These are phyloP conservation scores for Leguminivora glycinivorella DNA, from an alignment of 1,140 invertebrate species.

Conservation along the genomic window DNA sequence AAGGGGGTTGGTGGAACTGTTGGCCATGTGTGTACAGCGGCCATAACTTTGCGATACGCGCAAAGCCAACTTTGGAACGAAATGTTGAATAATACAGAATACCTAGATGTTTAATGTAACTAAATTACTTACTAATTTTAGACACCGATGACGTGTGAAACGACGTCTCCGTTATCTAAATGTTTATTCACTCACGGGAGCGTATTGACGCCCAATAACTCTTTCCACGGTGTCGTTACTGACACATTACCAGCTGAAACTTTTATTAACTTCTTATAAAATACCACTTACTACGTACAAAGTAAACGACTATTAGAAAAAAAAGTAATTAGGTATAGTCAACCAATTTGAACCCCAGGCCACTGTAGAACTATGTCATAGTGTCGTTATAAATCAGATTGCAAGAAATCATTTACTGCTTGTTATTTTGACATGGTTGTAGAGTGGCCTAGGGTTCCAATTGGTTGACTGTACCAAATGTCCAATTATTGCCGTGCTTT, in stretches of 20 bases:
- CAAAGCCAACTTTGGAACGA: too few relatives aligned
- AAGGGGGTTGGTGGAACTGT: too few relatives aligned
- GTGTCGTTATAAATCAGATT: too few relatives aligned
- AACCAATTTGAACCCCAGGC: too few relatives aligned
- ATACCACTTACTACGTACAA: constrained; percentile 32
- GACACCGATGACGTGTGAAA: constrained; percentile 16
- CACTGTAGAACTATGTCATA: too few relatives aligned
- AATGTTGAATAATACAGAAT: background rate
- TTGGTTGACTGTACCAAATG: too few relatives aligned
- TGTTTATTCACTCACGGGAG: constrained; percentile 31
- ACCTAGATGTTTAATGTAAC: background rate
- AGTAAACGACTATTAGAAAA: background rate
- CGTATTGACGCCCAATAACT: constrained; percentile 45
- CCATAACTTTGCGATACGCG: too few relatives aligned
- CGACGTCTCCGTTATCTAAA: constrained; percentile 8
- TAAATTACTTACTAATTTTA: background rate
- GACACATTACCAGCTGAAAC: constrained; percentile 35
- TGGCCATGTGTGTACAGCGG: too few relatives aligned
- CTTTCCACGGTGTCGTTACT: constrained; percentile 37
- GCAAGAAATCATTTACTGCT: too few relatives aligned
- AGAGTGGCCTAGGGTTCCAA: too few relatives aligned
- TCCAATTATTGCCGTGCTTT: too few relatives aligned
- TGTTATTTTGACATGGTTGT: too few relatives aligned
- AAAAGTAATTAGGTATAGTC: background rate
- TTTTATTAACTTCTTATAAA: constrained; percentile 33